Conservation (phyloP, 2,113 vertebrate genomes). For the Eolophus roseicapilla region DNA sequence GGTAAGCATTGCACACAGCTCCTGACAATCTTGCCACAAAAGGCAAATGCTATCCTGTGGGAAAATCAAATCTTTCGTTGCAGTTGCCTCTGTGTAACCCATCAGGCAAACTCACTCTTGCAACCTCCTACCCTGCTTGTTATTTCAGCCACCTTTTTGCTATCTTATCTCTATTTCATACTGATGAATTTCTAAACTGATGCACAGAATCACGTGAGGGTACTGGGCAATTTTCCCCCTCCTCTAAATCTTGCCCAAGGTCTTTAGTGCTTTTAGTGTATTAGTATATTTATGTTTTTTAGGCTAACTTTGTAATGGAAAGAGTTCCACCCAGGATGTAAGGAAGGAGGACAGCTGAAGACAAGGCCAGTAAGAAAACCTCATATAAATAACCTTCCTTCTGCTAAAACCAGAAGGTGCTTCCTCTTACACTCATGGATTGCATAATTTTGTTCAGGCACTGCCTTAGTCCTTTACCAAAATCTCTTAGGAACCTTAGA, state of each 20-base stretch:
- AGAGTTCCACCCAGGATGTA: background rate
- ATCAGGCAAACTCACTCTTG: background rate
- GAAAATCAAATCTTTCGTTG: background rate
- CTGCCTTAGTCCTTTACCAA: background rate
- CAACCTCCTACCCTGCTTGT: background rate
- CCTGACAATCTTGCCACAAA: background rate
- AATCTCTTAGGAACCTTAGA: background rate
- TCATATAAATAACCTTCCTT: background rate
- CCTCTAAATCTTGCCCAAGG: background rate
- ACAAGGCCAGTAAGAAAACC: background rate
- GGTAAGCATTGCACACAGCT: background rate
- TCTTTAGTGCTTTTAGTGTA: background rate
- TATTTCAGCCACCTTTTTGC: background rate
- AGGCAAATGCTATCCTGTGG: background rate
- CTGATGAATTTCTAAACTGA: background rate
- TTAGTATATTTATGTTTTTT: background rate
- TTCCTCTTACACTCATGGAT: background rate
- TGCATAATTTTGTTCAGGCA: background rate
- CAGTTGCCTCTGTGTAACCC: background rate
- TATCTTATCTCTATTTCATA: background rate
- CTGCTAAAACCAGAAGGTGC: background rate
- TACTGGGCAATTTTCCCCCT: background rate
- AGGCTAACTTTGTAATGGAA: background rate
- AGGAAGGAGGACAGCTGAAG: background rate
- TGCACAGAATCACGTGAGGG: fast-evolving